These are phyloP conservation scores for Sthenelais limicola DNA, from an alignment of 2,888 invertebrate genomes.

Conservation along the genomic window DNA sequence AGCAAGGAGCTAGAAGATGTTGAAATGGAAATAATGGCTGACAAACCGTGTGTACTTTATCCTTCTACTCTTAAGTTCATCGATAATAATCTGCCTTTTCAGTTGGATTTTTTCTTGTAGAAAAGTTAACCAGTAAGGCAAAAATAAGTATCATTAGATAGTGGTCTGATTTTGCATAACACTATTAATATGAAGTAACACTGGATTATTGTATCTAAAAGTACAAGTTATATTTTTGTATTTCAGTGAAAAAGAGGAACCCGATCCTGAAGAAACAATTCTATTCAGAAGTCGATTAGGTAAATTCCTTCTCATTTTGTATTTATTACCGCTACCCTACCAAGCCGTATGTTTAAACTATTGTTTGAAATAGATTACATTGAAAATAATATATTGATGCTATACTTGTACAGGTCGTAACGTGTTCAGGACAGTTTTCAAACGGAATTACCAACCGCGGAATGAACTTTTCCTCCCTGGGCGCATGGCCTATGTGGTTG, in stretches of 20 bases:
- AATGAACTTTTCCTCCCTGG: slow-evolving; percentile 95
- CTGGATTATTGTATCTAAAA: no score
- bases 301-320: no score
- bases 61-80: not conserved
- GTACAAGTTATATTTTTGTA: slow-evolving; percentile 49
- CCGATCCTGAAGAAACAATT: slow-evolving; percentile 82
- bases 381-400: no score
- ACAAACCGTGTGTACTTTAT: slow-evolving; percentile 34
- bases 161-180: no score
- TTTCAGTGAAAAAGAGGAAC: slow-evolving; percentile 71
- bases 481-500: slow-evolving; percentile 98
- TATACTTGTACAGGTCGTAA: slow-evolving; percentile 60
- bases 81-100: no score
- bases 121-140: no score
- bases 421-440: slow-evolving; percentile 78
- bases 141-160: no score
- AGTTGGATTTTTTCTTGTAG: no score
- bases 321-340: no score
- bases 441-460: slow-evolving; percentile 70
- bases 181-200: no score
- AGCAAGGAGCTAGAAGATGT: slow-evolving; percentile 79
- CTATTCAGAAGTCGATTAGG: slow-evolving; percentile 88
- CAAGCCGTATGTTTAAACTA: no score
- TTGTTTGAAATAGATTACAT: no score
- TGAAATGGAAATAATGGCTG: slow-evolving; percentile 65